Evolutionary conservation across 1,140 invertebrate species (phyloP), one percentile per base, ranked within the genome.

Genomic region (Dermatophagoides farinae): DNA sequence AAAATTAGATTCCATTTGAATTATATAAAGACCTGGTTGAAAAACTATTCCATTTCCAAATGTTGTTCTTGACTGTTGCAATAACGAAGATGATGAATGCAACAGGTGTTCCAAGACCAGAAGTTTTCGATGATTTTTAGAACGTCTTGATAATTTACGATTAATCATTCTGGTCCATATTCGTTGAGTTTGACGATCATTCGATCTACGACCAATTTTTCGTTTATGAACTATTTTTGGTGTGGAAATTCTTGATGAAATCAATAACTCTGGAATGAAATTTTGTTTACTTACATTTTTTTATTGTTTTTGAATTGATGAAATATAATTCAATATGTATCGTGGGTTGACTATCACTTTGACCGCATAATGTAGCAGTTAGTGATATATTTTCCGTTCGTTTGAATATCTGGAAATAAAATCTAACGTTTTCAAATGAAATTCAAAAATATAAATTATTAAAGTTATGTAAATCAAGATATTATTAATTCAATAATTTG

Each of bases 1-100:
- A 31, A 31, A 31, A 4, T 31, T 2, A 9, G 44, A 60, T 11
- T 18, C n/a, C 23, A 60, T 5, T n/a, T 60, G 41, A 47, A 60
- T 43, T 8, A 60, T 52, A 44, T 60, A 60, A 60, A 60, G 58
- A 31, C 57, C 57, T 47, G 22, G 11, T 22, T 50, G n/a, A 51
- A 23, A 51, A 20, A 51, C 20, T 2, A 51, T 16, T 51, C 25
- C 11, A 44, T 44, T 20, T 16, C 14, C 43, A 10, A 16, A 44
- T 44, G 43, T 44, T 20, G 10, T n/a, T 20, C 18, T 2, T 5
- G 14, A 14, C 6, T 14, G 53, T 40, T 39, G 53, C 31, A 38
- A n/a, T 25, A 5, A 4, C 23, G 53, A 16, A 4, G 14, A 55
- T 11, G 53, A 31, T 31, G 31, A 31, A 31, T 31, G 2, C 2